These are phyloP conservation scores for Ceriagrion tenellum DNA, from an alignment of 2,888 invertebrate species.

Conservation along the genomic window DNA sequence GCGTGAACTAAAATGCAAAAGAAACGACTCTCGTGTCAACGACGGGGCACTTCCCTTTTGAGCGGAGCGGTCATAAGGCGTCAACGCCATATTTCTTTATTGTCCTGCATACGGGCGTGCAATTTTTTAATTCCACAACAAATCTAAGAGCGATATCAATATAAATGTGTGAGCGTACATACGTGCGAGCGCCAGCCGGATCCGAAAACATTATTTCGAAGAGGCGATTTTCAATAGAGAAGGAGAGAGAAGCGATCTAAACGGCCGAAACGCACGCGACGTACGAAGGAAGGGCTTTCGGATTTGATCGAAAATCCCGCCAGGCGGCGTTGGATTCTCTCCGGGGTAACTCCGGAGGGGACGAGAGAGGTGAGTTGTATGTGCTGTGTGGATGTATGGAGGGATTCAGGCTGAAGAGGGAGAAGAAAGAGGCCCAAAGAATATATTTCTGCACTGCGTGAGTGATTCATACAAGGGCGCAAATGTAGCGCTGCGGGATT, in stretches of 20 bases:
- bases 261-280: background rate
- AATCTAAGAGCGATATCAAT: background rate
- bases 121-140: background rate
- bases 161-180: background rate
- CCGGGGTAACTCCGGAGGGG: too few relatives aligned
- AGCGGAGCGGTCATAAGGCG: too few relatives aligned
- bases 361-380: too few relatives aligned
- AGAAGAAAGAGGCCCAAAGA: background rate
- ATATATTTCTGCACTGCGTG: background rate
- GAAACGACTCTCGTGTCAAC: too few relatives aligned
- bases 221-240: background rate
- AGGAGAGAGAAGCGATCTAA: background rate
- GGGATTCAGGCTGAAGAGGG: background rate
- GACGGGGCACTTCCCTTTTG: too few relatives aligned
- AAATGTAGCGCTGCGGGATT: too few relatives aligned
- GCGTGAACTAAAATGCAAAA: too few relatives aligned
- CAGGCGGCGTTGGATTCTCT: background rate
- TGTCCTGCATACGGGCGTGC: background rate
- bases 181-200: background rate
- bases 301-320: background rate
- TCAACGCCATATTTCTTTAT: too few relatives aligned
- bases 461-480: too few relatives aligned
- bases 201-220: background rate
- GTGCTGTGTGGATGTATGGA: background rate
- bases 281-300: background rate